A percentile compares a stretch with the other conserved stretches of the same genome.
Evolutionary conservation across 2,888 invertebrate species (phyloP).

Genomic region (Troglohyphantes excavatus): DNA sequence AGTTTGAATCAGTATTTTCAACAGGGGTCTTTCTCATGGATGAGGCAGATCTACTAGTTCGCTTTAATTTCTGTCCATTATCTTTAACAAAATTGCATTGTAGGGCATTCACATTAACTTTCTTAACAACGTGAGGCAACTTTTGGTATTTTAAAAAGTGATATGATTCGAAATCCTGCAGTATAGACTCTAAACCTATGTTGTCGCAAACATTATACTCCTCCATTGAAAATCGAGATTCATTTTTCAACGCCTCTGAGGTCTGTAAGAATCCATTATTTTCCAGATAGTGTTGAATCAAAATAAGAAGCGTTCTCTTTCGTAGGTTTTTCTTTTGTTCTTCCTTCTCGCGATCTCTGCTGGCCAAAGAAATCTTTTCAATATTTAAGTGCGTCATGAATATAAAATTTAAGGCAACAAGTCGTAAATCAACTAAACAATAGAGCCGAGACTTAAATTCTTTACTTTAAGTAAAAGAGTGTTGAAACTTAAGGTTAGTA

Average conservation of each 20-base stretch:
- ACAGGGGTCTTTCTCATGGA: background rate
- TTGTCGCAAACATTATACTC: constrained; percentile 93
- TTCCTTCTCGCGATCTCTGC: constrained; percentile 62
- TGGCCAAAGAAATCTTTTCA: constrained; percentile 45
- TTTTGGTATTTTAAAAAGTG: constrained; percentile 93
- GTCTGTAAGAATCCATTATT: constrained; percentile 85
- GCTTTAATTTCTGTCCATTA: background rate
- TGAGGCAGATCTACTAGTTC: background rate
- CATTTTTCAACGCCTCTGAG: constrained; percentile 87
- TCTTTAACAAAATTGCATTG: constrained; percentile 44
- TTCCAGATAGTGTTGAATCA: constrained; percentile 83
- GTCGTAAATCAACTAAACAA: no score
- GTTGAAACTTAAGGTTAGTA: no score
- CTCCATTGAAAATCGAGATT: constrained; percentile 88
- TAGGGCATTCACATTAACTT: constrained; percentile 81
- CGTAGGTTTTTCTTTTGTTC: constrained; percentile 52
- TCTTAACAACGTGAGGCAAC: constrained; percentile 90
- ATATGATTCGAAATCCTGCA: constrained; percentile 94
- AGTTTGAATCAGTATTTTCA: background rate
- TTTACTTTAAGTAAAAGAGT: no score
- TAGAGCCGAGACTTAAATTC: no score
- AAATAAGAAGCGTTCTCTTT: constrained; percentile 81
- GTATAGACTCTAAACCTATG: constrained; percentile 92
- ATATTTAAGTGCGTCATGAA: constrained; percentile 69
- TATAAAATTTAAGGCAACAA: background rate